These are phyloP conservation scores for Edolisoma coerulescens DNA, from an alignment of 2,113 vertebrate genomes.

Conservation along the genomic window DNA sequence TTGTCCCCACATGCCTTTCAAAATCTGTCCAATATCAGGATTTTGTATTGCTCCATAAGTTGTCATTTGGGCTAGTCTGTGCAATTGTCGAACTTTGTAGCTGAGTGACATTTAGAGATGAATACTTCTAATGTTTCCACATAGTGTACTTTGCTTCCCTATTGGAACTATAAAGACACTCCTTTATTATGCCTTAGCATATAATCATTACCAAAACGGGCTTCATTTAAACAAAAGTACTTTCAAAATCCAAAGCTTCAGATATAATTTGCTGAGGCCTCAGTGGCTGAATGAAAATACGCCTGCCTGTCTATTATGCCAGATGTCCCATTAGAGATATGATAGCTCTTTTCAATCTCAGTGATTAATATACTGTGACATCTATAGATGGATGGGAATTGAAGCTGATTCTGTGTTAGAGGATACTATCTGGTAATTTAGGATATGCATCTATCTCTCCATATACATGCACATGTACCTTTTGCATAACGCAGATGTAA, in stretches of 20 bases:
- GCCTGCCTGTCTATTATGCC: not conserved
- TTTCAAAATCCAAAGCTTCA: slow-evolving; percentile 13
- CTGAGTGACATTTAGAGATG: slow-evolving; percentile 4
- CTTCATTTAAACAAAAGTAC: slow-evolving; percentile 16
- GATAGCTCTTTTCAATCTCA: slow-evolving; percentile 5
- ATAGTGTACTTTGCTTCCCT: not conserved
- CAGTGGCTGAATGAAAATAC: not conserved
- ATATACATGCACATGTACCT: not conserved
- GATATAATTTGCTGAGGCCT: slow-evolving; percentile 3
- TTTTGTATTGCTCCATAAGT: not conserved
- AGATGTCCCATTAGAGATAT: not conserved
- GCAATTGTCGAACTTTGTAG: not conserved
- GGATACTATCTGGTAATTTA: not conserved
- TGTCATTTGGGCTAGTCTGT: not conserved
- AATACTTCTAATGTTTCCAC: slow-evolving; percentile 21
- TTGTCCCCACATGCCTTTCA: not conserved
- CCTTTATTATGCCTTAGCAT: slow-evolving; percentile 18
- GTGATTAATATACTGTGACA: slow-evolving; percentile 27
- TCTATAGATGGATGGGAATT: not conserved
- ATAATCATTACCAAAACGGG: slow-evolving; percentile 13
- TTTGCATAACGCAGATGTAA: not conserved
- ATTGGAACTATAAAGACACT: not conserved
- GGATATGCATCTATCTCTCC: not conserved
- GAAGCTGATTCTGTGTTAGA: not conserved
- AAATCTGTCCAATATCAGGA: not conserved